Conservation (phyloP, 30 jellyfish, hydroid and myxozoan species). For the Chironex yamaguchii region DNA sequence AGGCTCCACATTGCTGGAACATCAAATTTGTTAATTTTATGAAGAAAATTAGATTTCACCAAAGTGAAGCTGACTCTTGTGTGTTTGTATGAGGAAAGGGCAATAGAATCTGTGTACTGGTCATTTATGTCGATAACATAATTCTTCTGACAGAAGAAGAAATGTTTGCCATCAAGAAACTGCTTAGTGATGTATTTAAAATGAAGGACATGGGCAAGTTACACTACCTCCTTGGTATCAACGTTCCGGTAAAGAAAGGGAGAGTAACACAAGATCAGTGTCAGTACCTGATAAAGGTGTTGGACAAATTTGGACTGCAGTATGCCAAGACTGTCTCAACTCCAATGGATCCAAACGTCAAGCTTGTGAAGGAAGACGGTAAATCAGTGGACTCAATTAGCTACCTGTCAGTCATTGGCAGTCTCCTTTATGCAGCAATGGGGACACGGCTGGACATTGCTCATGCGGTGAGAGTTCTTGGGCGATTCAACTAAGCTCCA, state of each 20-base stretch:
- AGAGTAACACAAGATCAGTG: not conserved
- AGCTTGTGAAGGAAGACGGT: slow-evolving; percentile 8
- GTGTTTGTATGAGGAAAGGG: not conserved
- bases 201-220: slow-evolving; percentile 42
- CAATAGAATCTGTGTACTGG: not conserved
- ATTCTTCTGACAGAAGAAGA: too few species aligned
- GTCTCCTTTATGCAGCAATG: slow-evolving; percentile 2
- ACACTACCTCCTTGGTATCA: slow-evolving; percentile 34
- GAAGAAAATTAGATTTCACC: not conserved
- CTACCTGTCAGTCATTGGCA: slow-evolving; percentile 34
- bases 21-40: not conserved
- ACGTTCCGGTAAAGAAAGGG: not conserved
- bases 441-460: slow-evolving; percentile 49
- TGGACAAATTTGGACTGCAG: too few species aligned
- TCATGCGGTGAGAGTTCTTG: slow-evolving; percentile 23
- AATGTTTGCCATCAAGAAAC: not conserved
- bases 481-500: too few species aligned
- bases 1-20: slow-evolving; percentile 45
- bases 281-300: not conserved
- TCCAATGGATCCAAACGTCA: slow-evolving; percentile 7
- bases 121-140: not conserved
- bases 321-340: slow-evolving; percentile 14
- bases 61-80: not conserved
- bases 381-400: not conserved
- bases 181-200: not conserved